Percentiles rank a stretch among this genome's conserved stretches.
Conservation (phyloP, 2,888 invertebrate species). For the Orchesellides sinensis region DNA sequence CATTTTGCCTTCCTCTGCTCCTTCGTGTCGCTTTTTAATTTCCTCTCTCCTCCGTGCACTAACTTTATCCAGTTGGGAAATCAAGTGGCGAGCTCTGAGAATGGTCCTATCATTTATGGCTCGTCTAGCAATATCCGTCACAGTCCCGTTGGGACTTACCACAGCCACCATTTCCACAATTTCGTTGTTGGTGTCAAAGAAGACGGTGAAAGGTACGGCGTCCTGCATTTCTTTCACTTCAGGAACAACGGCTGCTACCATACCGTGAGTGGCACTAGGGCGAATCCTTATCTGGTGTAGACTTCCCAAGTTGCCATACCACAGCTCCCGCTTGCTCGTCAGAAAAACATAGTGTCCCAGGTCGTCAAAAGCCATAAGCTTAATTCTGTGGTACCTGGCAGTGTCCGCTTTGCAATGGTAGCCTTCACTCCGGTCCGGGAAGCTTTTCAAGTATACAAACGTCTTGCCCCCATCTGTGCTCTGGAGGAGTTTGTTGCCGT, state of each 20-base stretch:
- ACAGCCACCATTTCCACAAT: slow-evolving; percentile 55
- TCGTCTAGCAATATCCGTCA: slow-evolving; percentile 25
- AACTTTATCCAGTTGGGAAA: too few species aligned
- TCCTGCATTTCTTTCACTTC: slow-evolving; percentile 51
- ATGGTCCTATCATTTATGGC: slow-evolving; percentile 24
- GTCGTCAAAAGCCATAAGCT: slow-evolving; percentile 65
- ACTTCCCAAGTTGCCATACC: slow-evolving; percentile 61
- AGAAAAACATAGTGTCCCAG: slow-evolving; percentile 66
- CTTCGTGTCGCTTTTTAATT: too few species aligned
- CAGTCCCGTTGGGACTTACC: slow-evolving; percentile 1
- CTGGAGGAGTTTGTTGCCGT: slow-evolving; percentile 61
- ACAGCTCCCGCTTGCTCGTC: slow-evolving; percentile 66
- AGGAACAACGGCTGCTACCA: slow-evolving; percentile 39
- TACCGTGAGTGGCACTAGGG: slow-evolving; percentile 57
- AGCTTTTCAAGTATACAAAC: slow-evolving; percentile 51
- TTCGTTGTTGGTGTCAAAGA: slow-evolving; percentile 62
- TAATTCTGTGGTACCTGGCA: slow-evolving; percentile 54
- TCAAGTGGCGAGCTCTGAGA: slow-evolving; percentile 11
- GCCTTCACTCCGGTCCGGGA: slow-evolving; percentile 22
- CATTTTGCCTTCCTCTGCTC: neutral
- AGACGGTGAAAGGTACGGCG: slow-evolving; percentile 66
- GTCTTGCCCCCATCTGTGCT: slow-evolving; percentile 63
- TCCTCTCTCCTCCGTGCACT: too few species aligned
- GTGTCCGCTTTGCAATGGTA: neutral
- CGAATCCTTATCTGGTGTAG: slow-evolving; percentile 48